Evolutionary conservation across 2,888 invertebrate species (phyloP), one percentile per base, ranked within the genome.

Genomic region (Odontomyia ornata): DNA sequence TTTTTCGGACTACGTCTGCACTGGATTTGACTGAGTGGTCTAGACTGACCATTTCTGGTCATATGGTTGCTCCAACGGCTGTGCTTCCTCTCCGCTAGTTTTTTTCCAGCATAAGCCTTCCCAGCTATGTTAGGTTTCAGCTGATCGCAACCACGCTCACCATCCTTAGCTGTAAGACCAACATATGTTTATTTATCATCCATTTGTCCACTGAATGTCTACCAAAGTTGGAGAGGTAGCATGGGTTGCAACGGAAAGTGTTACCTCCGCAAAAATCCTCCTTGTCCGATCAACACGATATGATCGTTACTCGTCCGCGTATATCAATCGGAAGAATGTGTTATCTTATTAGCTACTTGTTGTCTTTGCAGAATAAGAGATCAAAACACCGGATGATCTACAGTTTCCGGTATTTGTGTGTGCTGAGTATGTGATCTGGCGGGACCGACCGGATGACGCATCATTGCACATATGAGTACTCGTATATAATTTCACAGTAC

Each of bases 11-110:
- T 52, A n/a, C 52, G 52, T 52, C 52, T 52, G 62, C 62, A 27
- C 62, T 62, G 62, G 27, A 27, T 62, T 62, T 18, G 52, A 52
- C 52, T 62, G 25, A 60, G 28, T 28, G 4, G 62, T 62, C 62
- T 62, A 62, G 62, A 62, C 62, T 62, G 62, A 52, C 62, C 62
- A 62, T 62, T 62, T 62, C 62, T 62, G 62, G 62, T 62, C 62
- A 62, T 62, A 62, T 60, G 52, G 52, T 18, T 18, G 18, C 4
- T 18, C 52, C 18, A 52, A 18, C 52, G 2, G 52, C 18, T 15
- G n/a, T 18, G 52, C 18, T 36, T 52, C 7, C 52, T 52, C 36
- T 36, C 36, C 3, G 9, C 36, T 36, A 36, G 9, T 9, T 36
- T 36, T 36, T 52, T 18, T 52, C 52, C 15, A 52, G 52, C 52